Evolutionary conservation across 2,797 vertebrate species (phyloP).

Genomic region (Chaunax sp.): DNA sequence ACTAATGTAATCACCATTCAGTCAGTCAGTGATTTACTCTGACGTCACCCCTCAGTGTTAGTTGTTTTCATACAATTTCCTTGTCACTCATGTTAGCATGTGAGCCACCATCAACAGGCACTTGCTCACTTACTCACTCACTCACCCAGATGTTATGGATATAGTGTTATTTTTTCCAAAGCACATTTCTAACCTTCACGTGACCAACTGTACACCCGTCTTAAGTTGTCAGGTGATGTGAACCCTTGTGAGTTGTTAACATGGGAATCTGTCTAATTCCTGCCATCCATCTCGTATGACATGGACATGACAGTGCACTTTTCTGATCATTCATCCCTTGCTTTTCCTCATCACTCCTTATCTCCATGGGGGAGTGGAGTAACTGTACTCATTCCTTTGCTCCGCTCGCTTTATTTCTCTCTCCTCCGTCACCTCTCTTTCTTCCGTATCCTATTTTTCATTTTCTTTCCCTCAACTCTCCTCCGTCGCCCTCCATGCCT

Average conservation of each 20-base stretch:
- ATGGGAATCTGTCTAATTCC: no score
- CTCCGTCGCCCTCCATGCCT: neutral
- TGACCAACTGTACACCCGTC: neutral
- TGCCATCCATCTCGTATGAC: neutral
- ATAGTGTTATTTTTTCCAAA: neutral
- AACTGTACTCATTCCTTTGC: neutral
- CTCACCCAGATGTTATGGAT: no score
- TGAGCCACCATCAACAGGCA: neutral
- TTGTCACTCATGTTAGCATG: neutral
- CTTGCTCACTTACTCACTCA: neutral
- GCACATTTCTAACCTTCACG: neutral
- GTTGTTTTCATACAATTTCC: neutral
- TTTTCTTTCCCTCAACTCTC: conserved; percentile 24
- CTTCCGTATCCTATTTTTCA: conserved; percentile 19
- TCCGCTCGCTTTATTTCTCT: conserved; percentile 13
- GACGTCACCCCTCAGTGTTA: neutral
- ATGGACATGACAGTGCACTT: neutral
- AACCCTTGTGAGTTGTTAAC: neutral
- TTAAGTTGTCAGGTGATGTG: neutral
- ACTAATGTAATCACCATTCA: neutral
- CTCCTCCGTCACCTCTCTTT: conserved; percentile 13
- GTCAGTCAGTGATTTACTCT: neutral
- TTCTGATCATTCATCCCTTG: conserved; percentile 27
- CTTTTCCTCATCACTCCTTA: conserved; percentile 33
- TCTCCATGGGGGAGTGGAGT: conserved; percentile 27